These are phyloP conservation scores for Malurus elegans DNA, from an alignment of 2,113 vertebrate species.

Conservation along the genomic window DNA sequence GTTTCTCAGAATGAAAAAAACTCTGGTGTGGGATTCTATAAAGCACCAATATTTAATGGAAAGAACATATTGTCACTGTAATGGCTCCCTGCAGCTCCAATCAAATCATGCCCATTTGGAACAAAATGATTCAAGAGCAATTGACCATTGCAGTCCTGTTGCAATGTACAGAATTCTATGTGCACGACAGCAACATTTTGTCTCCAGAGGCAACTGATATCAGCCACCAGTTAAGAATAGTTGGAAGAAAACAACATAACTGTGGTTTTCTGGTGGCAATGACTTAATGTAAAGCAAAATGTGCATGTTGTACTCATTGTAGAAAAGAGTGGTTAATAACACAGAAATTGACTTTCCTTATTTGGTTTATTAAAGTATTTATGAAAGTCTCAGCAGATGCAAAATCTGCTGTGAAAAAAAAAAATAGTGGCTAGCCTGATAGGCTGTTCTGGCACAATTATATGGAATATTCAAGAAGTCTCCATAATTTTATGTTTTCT, in stretches of 20 bases:
- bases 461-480: neutral
- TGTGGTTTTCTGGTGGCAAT: neutral
- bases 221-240: neutral
- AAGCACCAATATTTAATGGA: neutral
- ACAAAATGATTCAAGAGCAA: neutral
- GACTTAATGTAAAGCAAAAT: neutral
- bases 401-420: neutral
- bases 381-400: neutral
- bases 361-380: neutral
- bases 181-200: neutral
- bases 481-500: neutral
- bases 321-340: neutral
- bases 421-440: neutral
- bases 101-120: neutral
- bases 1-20: neutral
- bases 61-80: neutral
- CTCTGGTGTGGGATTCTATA: neutral
- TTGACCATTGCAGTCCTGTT: neutral
- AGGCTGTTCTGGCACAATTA: neutral
- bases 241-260: neutral
- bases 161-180: neutral
- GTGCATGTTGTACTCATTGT: rapidly evolving
- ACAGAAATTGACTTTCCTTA: neutral
- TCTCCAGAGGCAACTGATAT: neutral
- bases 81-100: neutral